Percentiles rank a stretch among this genome's conserved stretches.
phyloP scores from a whole-genome alignment of 1,140 invertebrate species.

The Aphaenogaster rudis region DNA sequence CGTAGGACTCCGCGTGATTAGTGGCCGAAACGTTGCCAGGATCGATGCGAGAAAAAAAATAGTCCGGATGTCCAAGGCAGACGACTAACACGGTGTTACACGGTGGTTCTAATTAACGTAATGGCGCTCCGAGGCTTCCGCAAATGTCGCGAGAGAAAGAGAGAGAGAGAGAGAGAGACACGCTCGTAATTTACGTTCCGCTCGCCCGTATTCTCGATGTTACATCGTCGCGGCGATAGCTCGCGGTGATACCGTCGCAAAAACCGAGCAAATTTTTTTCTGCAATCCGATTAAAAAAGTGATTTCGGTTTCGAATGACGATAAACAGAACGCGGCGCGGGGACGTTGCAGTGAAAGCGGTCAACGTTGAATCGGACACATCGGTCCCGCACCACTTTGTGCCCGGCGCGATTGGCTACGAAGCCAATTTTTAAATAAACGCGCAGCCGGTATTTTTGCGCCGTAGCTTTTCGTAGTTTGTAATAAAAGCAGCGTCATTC shows the following conservation, averaged over 20 bases:
- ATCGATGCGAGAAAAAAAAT: constrained; percentile 18
- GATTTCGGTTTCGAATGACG: constrained; percentile 17
- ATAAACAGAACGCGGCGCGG: constrained; percentile 32
- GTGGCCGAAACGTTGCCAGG: constrained; percentile 32
- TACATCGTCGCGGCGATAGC: not conserved
- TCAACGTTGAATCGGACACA: constrained; percentile 52
- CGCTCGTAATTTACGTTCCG: constrained; percentile 23
- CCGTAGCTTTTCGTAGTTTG: constrained; percentile 6
- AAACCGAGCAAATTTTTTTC: constrained; percentile 19
- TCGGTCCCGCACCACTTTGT: constrained; percentile 1
- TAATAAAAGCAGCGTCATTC: constrained; percentile 19
- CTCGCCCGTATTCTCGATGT: not conserved
- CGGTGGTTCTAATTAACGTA: constrained; percentile 35
- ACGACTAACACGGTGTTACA: not conserved
- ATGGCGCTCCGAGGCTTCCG: constrained; percentile 10
- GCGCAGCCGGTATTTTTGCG: constrained; percentile 23
- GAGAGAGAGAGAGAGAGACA: constrained; percentile 8
- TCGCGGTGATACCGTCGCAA: not conserved
- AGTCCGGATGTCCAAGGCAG: not conserved
- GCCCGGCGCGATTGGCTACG: constrained; percentile 31
- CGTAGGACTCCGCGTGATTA: constrained; percentile 16
- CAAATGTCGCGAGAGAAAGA: constrained; percentile 1
- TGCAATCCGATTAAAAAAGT: constrained; percentile 40
- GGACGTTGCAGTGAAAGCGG: constrained; percentile 27
- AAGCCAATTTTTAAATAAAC: constrained; percentile 54